Conservation (phyloP, 2,888 invertebrate species). For the Scaptomyza reducta region DNA sequence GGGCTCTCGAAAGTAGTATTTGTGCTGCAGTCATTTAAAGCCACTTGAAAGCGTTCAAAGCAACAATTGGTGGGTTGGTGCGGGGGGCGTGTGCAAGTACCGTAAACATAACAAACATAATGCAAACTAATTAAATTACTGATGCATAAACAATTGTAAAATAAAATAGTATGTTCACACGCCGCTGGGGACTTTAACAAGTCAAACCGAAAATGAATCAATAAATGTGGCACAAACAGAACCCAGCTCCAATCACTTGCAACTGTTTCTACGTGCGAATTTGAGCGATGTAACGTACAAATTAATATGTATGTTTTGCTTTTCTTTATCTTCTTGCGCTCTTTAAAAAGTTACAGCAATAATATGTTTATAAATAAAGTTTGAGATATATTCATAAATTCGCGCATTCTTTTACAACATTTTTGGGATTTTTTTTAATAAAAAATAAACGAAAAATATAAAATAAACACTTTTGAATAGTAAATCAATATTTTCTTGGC, state of each 20-base stretch:
- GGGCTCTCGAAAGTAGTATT: slow-evolving; percentile 28
- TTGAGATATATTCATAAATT: no score
- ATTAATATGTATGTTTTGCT: not conserved
- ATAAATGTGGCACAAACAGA: slow-evolving; percentile 33
- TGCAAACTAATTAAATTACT: slow-evolving; percentile 51
- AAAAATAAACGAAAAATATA: no score
- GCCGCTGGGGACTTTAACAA: slow-evolving; percentile 9
- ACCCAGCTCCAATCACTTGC: not conserved
- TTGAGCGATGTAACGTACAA: not conserved
- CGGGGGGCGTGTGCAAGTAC: slow-evolving; percentile 1
- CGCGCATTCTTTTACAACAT: no score
- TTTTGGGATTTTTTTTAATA: no score
- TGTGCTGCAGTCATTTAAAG: slow-evolving; percentile 41
- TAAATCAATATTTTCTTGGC: no score
- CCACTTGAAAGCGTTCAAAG: slow-evolving; percentile 46
- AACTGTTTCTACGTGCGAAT: not conserved
- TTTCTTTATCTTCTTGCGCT: no score
- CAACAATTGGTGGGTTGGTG: not conserved
- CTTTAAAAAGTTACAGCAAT: no score
- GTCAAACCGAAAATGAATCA: slow-evolving; percentile 63
- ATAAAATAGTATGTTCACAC: slow-evolving; percentile 27
- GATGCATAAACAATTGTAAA: slow-evolving; percentile 36
- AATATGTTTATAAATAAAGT: no score
- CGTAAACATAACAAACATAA: slow-evolving; percentile 19
- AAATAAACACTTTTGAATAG: no score